Evolutionary conservation across 2,113 vertebrate genomes (phyloP).

Genomic region (Ammodytes dubius): DNA sequence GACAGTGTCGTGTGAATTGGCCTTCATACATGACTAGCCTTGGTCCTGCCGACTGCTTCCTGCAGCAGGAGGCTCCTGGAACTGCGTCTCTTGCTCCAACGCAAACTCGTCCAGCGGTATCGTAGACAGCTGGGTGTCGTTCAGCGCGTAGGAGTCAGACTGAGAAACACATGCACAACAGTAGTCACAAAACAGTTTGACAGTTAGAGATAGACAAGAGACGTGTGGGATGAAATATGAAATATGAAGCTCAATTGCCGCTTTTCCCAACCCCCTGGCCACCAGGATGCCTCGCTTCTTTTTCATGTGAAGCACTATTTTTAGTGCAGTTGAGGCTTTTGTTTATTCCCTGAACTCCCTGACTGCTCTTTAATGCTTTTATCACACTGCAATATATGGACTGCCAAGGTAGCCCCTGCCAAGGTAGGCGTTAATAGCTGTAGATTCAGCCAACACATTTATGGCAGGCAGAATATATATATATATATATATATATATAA

Average conservation of each 20-base stretch:
- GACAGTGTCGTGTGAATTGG: constrained; percentile 62
- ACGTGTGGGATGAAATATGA: neutral
- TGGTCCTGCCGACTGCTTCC: constrained; percentile 69
- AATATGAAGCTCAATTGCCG: neutral
- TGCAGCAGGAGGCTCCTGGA: constrained; percentile 67
- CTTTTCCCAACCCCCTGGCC: neutral
- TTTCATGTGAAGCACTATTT: neutral
- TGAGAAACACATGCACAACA: constrained; percentile 57
- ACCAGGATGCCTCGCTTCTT: neutral
- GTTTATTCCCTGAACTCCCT: neutral
- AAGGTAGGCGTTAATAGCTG: neutral
- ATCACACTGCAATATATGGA: neutral
- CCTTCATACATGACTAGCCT: constrained; percentile 77
- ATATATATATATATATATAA: too few relatives aligned
- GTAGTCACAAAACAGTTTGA: neutral
- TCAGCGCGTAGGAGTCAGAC: constrained; percentile 72
- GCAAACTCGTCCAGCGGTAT: constrained; percentile 88
- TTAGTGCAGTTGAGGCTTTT: neutral
- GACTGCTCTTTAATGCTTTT: neutral
- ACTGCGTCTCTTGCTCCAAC: constrained; percentile 82
- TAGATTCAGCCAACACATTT: neutral
- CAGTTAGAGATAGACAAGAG: neutral
- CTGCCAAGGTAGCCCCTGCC: neutral
- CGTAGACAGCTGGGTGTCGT: constrained; percentile 87
- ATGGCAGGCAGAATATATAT: neutral